Evolutionary conservation across 2,113 vertebrate species (phyloP).

Genomic region (Nycticorax nycticorax): DNA sequence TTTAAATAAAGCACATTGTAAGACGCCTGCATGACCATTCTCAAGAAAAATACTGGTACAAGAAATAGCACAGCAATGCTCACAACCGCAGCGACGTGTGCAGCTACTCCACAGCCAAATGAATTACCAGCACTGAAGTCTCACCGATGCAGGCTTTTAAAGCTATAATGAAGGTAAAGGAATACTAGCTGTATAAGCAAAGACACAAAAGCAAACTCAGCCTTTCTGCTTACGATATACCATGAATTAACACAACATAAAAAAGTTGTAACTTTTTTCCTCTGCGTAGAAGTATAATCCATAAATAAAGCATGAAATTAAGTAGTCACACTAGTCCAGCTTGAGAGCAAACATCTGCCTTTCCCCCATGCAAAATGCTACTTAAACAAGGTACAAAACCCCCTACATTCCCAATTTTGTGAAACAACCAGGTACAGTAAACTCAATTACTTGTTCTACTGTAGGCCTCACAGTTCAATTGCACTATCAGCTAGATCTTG

Average conservation of each 20-base stretch:
- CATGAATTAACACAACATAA: background rate
- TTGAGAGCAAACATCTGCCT: background rate
- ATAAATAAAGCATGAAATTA: background rate
- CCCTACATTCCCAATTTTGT: background rate
- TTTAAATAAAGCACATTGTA: background rate
- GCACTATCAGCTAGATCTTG: background rate
- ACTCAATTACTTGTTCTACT: background rate
- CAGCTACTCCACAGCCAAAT: background rate
- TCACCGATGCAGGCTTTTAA: background rate
- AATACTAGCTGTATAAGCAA: background rate
- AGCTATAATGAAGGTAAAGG: background rate
- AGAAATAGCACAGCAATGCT: background rate
- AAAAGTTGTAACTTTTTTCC: background rate
- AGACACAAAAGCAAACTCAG: background rate
- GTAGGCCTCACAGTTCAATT: background rate
- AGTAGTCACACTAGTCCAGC: background rate
- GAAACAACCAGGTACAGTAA: background rate
- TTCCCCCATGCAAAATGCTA: background rate
- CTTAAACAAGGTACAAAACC: accelerated
- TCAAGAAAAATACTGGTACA: background rate
- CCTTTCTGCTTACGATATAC: background rate
- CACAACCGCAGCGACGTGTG: background rate
- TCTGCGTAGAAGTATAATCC: background rate
- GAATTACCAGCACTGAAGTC: background rate
- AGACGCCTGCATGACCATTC: background rate